These are phyloP conservation scores for Bujurquina vittata DNA, from an alignment of 2,113 vertebrate genomes.

Conservation along the genomic window DNA sequence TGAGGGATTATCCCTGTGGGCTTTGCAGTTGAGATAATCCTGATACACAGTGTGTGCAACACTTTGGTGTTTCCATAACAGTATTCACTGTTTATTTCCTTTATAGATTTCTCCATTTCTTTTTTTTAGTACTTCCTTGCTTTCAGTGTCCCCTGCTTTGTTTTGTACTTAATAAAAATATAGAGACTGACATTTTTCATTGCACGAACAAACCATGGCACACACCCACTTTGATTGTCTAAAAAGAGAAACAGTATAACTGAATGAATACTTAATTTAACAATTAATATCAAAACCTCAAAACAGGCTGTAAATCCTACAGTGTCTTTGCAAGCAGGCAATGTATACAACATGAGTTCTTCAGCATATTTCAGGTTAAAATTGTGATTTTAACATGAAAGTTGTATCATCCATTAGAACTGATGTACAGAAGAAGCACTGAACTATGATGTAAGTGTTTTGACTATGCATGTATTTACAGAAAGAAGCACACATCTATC, in stretches of 20 bases:
- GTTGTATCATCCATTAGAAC: neutral
- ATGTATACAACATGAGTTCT: neutral
- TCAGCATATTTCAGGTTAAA: neutral
- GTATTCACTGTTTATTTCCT: conserved; percentile 19
- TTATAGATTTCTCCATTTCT: neutral
- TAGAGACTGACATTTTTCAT: neutral
- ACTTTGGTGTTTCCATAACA: conserved; percentile 2
- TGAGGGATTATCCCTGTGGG: conserved; percentile 40
- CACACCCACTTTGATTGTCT: neutral
- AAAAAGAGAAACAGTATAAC: neutral
- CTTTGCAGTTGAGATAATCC: conserved; percentile 41
- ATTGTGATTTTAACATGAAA: neutral
- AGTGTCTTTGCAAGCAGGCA: neutral
- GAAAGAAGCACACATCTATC: neutral
- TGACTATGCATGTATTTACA: neutral
- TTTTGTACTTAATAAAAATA: neutral
- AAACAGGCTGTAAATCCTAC: neutral
- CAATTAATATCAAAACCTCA: neutral
- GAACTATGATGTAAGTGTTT: neutral
- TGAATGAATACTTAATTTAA: neutral
- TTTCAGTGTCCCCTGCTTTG: neutral
- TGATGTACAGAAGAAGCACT: neutral
- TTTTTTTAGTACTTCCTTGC: conserved; percentile 5
- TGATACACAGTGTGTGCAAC: conserved; percentile 7
- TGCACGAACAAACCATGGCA: neutral